Conservation (phyloP, 2,888 invertebrate genomes). For the Autographa gamma region DNA sequence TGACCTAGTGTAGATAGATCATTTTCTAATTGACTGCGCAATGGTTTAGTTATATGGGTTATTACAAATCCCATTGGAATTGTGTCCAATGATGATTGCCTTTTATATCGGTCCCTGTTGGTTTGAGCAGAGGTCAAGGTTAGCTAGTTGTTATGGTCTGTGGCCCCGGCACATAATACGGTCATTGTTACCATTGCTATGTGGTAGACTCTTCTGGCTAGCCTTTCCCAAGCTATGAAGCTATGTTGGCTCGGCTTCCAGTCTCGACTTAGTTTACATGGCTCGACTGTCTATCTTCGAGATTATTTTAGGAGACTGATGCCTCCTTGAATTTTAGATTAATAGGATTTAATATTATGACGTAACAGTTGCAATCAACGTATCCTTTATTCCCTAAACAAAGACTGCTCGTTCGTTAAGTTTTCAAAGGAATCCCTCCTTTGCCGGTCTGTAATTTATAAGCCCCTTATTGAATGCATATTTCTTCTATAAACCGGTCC, state of each 20-base stretch:
- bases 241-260: too few species aligned
- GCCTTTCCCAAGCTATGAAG: too few species aligned
- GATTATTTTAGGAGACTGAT: neutral
- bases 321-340: neutral
- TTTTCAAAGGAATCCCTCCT: neutral
- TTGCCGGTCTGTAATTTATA: neutral
- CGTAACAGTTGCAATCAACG: neutral
- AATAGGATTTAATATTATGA: too few species aligned
- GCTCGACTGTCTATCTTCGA: too few species aligned
- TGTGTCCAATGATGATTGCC: conserved; percentile 16
- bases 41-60: neutral
- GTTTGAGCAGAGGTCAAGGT: conserved; percentile 50
- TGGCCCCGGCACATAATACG: conserved; percentile 37
- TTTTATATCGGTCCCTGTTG: conserved; percentile 26
- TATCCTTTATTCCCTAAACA: neutral
- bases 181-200: conserved; percentile 40
- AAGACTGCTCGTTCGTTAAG: neutral
- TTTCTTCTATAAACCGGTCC: neutral
- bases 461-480: neutral
- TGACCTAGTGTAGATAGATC: neutral
- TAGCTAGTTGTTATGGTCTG: conserved; percentile 24
- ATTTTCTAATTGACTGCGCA: neutral
- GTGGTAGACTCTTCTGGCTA: neutral
- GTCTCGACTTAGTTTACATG: too few species aligned
- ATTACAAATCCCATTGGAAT: neutral